Base-by-base conservation (phyloP, 37 sponge, comb jelly and placozoan species). In the Ephydatia muelleri region DNA sequence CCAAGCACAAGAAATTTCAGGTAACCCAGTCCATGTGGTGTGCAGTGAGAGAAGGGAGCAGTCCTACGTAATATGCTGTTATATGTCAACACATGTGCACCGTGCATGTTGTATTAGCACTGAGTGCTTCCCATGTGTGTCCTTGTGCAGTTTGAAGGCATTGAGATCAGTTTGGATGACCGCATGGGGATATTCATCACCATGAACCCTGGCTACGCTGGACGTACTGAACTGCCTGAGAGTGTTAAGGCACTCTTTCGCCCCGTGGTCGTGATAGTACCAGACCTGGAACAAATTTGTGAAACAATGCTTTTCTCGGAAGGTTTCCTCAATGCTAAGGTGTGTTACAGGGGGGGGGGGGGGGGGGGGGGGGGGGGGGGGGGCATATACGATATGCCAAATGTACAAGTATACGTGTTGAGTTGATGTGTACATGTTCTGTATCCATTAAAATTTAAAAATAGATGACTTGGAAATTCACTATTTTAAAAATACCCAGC, bases 231-330 rank as follows among this genome's bases (percentile, higher is more conserved):
- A 67, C 92, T 99, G 9, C 99, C 99, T 3, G 99, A 99, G 86
- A 96, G 97, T 87, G 99, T 99, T 33, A 99, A 99, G 84, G 97
- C 99, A 33, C 91, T 99, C 65, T 99, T 99, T 68, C 74, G 99
- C 43, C 99, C 99, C 4, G 99, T 99, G 64, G 99, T 99, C 65
- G 99, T 99, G 32, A 99, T 99, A 77, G 99, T 99, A 2, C 99
- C 99, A 48, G 99, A 99, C 71, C 81, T 99, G 83, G 85, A 92
- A 81, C 97, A 97, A 88, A 99, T 99, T 57, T 99, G 99, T 85
- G 99, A 99, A 87, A 99, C 96, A 78, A 99, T 99, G 99, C 76
- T 99, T 67, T 99, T 99, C 91, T 99, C 99, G 25, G 99, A 99
- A 64, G 99, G 99, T 13, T 99, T 99, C 88, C 88, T 97, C 67